Evolutionary conservation across 2,113 vertebrate species (phyloP).

Genomic region (Ciconia maguari): DNA sequence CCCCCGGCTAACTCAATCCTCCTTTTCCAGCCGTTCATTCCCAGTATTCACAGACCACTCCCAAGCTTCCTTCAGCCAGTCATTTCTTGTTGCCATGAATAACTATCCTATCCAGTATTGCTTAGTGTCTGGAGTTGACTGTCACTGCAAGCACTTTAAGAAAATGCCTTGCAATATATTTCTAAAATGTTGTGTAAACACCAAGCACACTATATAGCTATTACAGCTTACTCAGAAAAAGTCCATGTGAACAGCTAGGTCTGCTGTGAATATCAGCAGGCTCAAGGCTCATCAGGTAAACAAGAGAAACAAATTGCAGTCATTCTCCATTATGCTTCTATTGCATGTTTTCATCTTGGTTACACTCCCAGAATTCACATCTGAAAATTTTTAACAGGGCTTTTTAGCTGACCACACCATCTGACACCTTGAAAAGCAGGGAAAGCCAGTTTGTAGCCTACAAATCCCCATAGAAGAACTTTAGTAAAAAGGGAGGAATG

Average conservation of each 20-base stretch:
- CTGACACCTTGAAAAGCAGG: background rate
- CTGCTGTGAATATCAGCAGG: background rate
- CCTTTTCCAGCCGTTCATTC: background rate
- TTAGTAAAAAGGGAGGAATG: background rate
- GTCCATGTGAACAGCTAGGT: background rate
- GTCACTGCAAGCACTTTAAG: background rate
- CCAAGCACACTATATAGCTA: background rate
- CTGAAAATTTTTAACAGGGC: background rate
- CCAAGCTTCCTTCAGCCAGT: background rate
- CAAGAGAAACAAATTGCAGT: background rate
- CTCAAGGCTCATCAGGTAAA: background rate
- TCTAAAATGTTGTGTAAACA: background rate
- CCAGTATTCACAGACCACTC: background rate
- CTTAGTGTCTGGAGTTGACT: background rate
- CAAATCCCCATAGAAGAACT: background rate
- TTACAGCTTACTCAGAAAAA: background rate
- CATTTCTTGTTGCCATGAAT: background rate
- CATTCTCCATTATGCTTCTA: background rate
- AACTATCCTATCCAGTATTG: background rate
- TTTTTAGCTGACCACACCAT: background rate
- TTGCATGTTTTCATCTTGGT: background rate
- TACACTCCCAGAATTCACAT: background rate
- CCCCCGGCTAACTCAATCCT: background rate
- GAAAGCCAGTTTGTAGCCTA: background rate
- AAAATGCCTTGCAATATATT: background rate